Evolutionary conservation across 2,113 vertebrate species (phyloP).

Genomic region (Illadopsis cleaveri): DNA sequence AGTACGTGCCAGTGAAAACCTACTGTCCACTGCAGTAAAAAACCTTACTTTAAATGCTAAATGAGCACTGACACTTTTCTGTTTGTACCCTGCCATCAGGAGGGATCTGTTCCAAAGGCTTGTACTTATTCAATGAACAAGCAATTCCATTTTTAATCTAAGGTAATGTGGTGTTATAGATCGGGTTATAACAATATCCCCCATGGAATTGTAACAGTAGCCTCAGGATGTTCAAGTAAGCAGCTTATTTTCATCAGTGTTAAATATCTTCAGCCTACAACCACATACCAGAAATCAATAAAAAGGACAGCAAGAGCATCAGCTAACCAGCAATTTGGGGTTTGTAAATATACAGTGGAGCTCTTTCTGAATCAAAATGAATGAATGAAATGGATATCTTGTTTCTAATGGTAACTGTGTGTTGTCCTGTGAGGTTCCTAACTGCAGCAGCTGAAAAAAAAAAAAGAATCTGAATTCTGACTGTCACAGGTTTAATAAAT

Average conservation of each 20-base stretch:
- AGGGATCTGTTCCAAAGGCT: background rate
- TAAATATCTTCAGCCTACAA: background rate
- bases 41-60: background rate
- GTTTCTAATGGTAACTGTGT: background rate
- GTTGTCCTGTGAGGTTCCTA: background rate
- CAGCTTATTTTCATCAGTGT: background rate
- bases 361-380: background rate
- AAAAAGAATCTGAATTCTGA: background rate
- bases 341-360: background rate
- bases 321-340: background rate
- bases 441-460: background rate
- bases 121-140: background rate
- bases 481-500: background rate
- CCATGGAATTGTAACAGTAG: background rate
- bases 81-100: background rate
- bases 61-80: background rate
- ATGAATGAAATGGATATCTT: background rate
- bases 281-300: background rate
- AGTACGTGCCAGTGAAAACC: background rate
- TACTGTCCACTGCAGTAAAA: background rate
- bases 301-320: background rate
- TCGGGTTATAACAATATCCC: background rate
- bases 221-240: background rate
- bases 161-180: background rate
- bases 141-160: slow-evolving; percentile 2